Conservation (phyloP, 2,113 vertebrate species). For the Mola mola region DNA sequence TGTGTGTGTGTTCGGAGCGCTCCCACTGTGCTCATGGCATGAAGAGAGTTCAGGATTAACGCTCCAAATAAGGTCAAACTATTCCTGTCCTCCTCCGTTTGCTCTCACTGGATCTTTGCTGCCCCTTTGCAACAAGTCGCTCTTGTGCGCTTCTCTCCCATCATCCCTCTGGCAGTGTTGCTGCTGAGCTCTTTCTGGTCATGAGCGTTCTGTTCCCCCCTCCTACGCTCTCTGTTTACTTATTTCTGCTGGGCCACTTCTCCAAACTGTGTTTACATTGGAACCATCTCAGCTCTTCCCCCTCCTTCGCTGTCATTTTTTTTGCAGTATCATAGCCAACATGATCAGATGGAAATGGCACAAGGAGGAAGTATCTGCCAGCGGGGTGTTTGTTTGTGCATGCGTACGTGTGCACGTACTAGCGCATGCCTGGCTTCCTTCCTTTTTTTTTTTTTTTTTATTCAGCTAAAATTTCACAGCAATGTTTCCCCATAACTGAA, state of each 20-base stretch:
- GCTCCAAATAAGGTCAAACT: conserved; percentile 83
- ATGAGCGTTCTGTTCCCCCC: not conserved
- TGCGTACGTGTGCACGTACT: conserved; percentile 13
- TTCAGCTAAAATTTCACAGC: conserved; percentile 58
- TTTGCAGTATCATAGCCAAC: conserved; percentile 78
- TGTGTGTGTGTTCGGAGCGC: conserved; percentile 10
- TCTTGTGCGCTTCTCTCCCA: not conserved
- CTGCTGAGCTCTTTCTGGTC: too few species aligned
- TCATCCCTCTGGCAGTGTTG: not conserved
- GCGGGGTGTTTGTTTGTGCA: conserved; percentile 29
- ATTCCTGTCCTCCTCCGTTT: conserved; percentile 66
- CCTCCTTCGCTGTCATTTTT: conserved; percentile 30
- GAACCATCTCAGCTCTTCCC: conserved; percentile 21
- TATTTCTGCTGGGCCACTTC: conserved; percentile 14
- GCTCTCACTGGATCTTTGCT: conserved; percentile 21
- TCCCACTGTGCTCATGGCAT: conserved; percentile 39
- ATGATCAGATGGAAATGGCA: conserved; percentile 82
- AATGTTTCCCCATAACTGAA: conserved; percentile 47
- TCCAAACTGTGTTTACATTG: conserved; percentile 50
- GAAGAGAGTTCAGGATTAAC: conserved; percentile 53
- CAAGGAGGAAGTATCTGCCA: conserved; percentile 69
- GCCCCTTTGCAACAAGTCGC: conserved; percentile 2
- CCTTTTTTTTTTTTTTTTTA: conserved; percentile 35
- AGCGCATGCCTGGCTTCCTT: conserved; percentile 56
- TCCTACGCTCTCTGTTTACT: not conserved